Evolutionary conservation across 2,797 vertebrate species (phyloP), one percentile per base, ranked within the genome.

Genomic region (Rousettus madagascariensis): DNA sequence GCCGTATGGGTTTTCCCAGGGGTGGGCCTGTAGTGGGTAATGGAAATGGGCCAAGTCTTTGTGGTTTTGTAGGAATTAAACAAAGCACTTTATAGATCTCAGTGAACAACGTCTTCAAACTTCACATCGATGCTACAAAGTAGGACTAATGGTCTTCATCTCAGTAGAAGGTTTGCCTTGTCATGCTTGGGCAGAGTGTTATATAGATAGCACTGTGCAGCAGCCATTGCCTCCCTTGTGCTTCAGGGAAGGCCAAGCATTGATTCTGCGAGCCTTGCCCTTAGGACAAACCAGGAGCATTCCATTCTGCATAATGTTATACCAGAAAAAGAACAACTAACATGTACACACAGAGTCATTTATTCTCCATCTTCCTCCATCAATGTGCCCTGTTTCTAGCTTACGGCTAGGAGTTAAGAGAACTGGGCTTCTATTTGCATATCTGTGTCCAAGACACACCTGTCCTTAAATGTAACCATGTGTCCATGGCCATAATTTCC

Each of bases 371-470:
- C 13, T 83, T 84, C 26, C 68, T 89, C 59, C 11, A 51, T 78
- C 55, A 71, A 4, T 4, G 20, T 66, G 36, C 57, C 74, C 49
- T 46, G 19, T 55, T 71, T 68, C 49, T 87, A 82, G n/a, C 63
- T 82, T 91, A 49, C 68, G 61, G 61, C 15, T 80, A 72, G 61
- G 86, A 85, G 28, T 95, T 49, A 78, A 90, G 61, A 93, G 68
- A 94, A 92, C 61, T 38, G 69, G 55, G 38, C 26, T 96, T 94
- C 69, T 90, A 12, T 86, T 94, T 95, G 66, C 19, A 20, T 86
- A 69, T 89, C 33, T 87, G 41, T 93, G 33, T 80, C 38, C 41
- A 90, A 94, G 69, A 69, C 46, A 87, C 28, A 82, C 24, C 15
- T 89, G 16, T 91, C 15, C 85, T 90, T 91, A 69, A 83, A 28